These are phyloP conservation scores for Squalus acanthias DNA, from an alignment of 2,797 vertebrate species.

Conservation along the genomic window DNA sequence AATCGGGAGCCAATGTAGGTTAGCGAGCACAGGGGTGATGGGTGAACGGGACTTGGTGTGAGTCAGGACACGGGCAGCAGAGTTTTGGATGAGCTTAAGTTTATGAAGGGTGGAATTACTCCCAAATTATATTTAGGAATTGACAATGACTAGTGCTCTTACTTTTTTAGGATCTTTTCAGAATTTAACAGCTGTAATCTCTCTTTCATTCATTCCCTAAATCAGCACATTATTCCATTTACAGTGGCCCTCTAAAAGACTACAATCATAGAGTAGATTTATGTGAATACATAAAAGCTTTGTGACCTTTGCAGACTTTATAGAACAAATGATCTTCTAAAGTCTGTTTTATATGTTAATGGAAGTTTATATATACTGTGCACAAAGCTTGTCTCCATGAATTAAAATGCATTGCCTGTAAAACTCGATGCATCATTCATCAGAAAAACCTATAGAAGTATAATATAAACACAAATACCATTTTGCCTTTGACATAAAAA, in stretches of 20 bases:
- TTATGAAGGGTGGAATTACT: too few species aligned
- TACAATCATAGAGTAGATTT: neutral
- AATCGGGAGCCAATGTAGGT: too few species aligned
- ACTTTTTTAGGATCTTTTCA: neutral
- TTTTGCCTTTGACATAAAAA: neutral
- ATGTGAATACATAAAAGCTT: conserved; percentile 10
- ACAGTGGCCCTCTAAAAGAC: neutral
- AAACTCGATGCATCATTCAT: neutral
- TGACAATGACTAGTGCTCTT: neutral
- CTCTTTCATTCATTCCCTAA: neutral
- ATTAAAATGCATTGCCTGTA: neutral
- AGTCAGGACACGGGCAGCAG: too few species aligned
- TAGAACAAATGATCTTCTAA: neutral
- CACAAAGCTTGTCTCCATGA: neutral
- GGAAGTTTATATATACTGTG: neutral
- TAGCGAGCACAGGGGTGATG: too few species aligned
- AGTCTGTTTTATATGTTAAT: neutral
- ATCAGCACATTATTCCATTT: neutral
- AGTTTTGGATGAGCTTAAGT: too few species aligned
- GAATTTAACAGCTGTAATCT: neutral
- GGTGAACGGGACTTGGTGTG: too few species aligned
- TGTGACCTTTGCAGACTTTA: neutral
- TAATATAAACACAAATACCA: neutral
- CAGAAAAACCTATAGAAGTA: neutral
- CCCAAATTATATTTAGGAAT: conserved; percentile 4